These are phyloP conservation scores for Elmis aenea DNA, from an alignment of 2,888 invertebrate genomes.

Conservation along the genomic window DNA sequence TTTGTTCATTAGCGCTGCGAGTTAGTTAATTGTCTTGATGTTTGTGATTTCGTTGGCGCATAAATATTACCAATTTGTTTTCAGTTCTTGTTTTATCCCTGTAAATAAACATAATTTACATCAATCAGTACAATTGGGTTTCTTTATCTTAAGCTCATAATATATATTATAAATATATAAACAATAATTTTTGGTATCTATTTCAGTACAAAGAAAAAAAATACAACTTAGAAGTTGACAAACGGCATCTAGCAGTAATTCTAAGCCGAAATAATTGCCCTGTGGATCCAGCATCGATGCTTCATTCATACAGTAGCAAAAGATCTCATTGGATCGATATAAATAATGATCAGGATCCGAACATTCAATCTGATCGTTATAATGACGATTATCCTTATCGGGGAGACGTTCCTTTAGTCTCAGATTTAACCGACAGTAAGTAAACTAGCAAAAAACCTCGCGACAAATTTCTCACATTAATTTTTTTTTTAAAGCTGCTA, in stretches of 20 bases:
- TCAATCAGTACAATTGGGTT: too few species aligned
- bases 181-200: too few species aligned
- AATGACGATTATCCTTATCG: slow-evolving; percentile 45
- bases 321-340: slow-evolving; percentile 3
- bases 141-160: too few species aligned
- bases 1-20: too few species aligned
- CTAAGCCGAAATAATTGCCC: slow-evolving; percentile 52
- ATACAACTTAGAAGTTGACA: slow-evolving; percentile 53
- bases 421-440: slow-evolving; percentile 54
- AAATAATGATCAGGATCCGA: slow-evolving; percentile 36
- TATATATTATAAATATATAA: too few species aligned
- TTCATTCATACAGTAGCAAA: slow-evolving; percentile 5
- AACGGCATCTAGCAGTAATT: slow-evolving; percentile 49
- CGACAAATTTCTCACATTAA: too few species aligned
- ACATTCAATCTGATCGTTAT: slow-evolving; percentile 45
- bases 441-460: slow-evolving; percentile 6
- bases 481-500: slow-evolving; percentile 45
- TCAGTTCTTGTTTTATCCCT: too few species aligned
- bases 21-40: too few species aligned
- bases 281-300: slow-evolving; percentile 22
- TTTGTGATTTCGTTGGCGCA: too few species aligned
- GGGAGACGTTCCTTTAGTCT: slow-evolving; percentile 63
- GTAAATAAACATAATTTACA: too few species aligned
- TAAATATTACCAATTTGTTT: too few species aligned
- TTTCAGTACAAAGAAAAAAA: slow-evolving; percentile 58